A percentile compares a stretch with the other conserved stretches of the same genome.
Evolutionary conservation across 2,888 invertebrate species (phyloP).

Genomic region (Cephus pygmeus): DNA sequence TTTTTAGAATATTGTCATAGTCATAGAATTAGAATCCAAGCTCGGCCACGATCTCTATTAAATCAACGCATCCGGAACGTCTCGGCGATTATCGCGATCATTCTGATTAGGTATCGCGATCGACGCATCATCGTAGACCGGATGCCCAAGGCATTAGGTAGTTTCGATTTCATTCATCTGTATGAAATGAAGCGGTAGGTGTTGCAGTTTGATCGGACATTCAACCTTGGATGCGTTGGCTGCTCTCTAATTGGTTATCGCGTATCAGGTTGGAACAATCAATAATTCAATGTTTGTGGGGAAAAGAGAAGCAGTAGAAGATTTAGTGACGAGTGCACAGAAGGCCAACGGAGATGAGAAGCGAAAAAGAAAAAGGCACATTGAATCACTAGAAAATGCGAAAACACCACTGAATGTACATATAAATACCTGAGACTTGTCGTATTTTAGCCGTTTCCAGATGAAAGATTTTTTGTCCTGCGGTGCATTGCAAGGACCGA

Average conservation of each 20-base stretch:
- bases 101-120: too few relatives aligned
- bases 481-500: slow-evolving; percentile 55
- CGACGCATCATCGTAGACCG: too few relatives aligned
- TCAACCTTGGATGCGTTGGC: slow-evolving; percentile 48
- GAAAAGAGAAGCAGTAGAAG: slow-evolving; percentile 20
- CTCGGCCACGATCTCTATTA: too few relatives aligned
- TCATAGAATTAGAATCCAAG: slow-evolving; percentile 18
- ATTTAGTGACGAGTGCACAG: too few relatives aligned
- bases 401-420: too few relatives aligned
- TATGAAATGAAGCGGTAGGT: slow-evolving; percentile 56
- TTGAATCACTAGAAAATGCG: too few relatives aligned
- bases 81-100: too few relatives aligned
- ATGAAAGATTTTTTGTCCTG: slow-evolving; percentile 72
- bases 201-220: slow-evolving; percentile 58
- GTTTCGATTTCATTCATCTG: slow-evolving; percentile 58
- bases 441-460: slow-evolving; percentile 83
- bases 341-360: too few relatives aligned
- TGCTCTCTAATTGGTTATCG: slow-evolving; percentile 5
- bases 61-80: too few relatives aligned
- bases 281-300: slow-evolving; percentile 53
- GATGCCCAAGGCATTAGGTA: slow-evolving; percentile 39
- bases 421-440: slow-evolving; percentile 75
- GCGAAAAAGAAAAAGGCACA: too few relatives aligned
- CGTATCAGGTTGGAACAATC: slow-evolving; percentile 30
- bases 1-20: slow-evolving; percentile 40